Percentiles rank a stretch among this genome's conserved stretches.
phyloP scores from a whole-genome alignment of 1,140 invertebrate species.

The Pteromalus puparum region DNA sequence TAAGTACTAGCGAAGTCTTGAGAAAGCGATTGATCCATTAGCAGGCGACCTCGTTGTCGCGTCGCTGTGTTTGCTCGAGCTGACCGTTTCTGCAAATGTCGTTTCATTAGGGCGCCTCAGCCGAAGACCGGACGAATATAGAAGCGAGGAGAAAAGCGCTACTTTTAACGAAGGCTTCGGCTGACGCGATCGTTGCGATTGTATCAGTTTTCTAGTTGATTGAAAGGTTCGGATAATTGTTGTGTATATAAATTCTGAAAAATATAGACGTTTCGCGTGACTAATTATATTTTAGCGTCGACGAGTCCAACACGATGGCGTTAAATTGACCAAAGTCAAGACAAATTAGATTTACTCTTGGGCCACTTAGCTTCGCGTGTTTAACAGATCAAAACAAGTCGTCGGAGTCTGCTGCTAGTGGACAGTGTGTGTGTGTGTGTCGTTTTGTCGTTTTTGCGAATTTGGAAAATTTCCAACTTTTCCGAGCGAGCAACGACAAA shows the following conservation, averaged over 20 bases:
- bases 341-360: not conserved
- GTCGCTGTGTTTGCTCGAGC: not conserved
- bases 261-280: too few species aligned
- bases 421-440: too few species aligned
- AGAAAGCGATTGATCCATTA: not conserved
- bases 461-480: conserved; percentile 13
- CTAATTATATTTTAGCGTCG: too few species aligned
- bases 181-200: too few species aligned
- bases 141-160: not conserved
- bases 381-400: not conserved
- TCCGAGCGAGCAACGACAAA: not conserved
- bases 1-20: not conserved
- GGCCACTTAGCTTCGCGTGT: not conserved
- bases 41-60: not conserved
- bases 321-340: not conserved
- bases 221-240: too few species aligned
- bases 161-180: too few species aligned
- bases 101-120: not conserved
- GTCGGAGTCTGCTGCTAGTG: too few species aligned
- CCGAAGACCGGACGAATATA: not conserved
- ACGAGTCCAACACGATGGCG: not conserved
- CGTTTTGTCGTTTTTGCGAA: not conserved
- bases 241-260: too few species aligned
- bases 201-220: too few species aligned
- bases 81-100: not conserved